These are phyloP conservation scores for Hyalella azteca DNA, from an alignment of 2,888 invertebrate genomes.

Conservation along the genomic window DNA sequence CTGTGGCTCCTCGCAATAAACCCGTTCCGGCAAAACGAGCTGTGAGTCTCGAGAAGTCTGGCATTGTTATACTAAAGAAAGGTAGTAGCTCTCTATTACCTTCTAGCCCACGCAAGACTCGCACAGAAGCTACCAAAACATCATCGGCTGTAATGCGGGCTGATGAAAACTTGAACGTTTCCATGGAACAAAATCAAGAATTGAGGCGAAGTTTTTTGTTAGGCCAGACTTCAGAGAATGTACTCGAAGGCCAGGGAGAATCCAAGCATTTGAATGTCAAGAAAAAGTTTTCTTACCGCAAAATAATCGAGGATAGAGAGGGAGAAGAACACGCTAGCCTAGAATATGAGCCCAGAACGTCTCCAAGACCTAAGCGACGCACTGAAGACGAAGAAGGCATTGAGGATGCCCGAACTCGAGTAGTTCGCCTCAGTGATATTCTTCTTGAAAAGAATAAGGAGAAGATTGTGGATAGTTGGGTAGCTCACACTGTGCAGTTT, in stretches of 20 bases:
- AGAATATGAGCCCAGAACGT: background rate
- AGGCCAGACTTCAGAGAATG: background rate
- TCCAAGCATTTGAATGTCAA: background rate
- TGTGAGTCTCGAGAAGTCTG: constrained; percentile 30
- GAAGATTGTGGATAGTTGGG: constrained; percentile 38
- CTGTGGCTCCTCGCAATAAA: background rate
- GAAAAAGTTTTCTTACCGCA: constrained; percentile 10
- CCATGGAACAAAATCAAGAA: background rate
- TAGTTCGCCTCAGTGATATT: constrained; percentile 30
- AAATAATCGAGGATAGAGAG: background rate
- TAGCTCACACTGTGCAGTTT: constrained; percentile 30
- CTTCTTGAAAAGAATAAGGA: constrained; percentile 30
- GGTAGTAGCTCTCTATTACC: background rate
- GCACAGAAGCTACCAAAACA: background rate
- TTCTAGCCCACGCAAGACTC: constrained; percentile 1
- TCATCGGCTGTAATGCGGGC: background rate
- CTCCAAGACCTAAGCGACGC: background rate
- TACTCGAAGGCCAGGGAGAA: background rate
- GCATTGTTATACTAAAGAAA: constrained; percentile 26
- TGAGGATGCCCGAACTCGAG: constrained; percentile 23
- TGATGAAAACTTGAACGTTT: background rate
- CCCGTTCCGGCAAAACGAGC: constrained; percentile 9
- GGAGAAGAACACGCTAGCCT: background rate
- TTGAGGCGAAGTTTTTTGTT: background rate
- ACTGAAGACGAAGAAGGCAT: background rate